Evolutionary conservation across 2,888 invertebrate species (phyloP).

Genomic region (Antheraea yamamai): DNA sequence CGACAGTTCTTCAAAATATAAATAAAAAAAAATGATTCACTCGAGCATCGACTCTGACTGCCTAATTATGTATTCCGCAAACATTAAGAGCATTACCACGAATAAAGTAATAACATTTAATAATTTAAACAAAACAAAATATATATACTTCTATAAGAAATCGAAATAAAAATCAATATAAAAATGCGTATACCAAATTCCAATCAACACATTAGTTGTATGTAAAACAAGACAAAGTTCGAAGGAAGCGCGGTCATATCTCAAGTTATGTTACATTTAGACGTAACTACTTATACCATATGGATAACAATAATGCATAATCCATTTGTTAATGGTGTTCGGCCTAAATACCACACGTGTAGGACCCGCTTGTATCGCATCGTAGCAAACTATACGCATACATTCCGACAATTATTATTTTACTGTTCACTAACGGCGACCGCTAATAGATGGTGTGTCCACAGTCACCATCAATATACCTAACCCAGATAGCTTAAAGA

Average conservation of each 20-base stretch:
- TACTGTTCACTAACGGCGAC: background rate
- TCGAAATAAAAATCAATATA: background rate
- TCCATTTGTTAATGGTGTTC: slow-evolving; percentile 8
- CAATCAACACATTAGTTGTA: background rate
- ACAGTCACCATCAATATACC: too few species aligned
- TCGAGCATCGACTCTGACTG: too few species aligned
- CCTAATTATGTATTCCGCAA: too few species aligned
- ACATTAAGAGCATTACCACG: too few species aligned
- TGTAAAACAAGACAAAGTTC: background rate
- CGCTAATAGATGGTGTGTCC: too few species aligned
- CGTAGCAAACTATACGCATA: background rate
- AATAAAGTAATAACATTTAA: too few species aligned
- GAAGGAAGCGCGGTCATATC: background rate
- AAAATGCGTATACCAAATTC: background rate
- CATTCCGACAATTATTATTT: background rate
- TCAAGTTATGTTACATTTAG: slow-evolving; percentile 6
- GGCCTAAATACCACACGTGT: slow-evolving; percentile 1
- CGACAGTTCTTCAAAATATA: background rate
- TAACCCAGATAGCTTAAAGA: too few species aligned
- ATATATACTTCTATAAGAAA: background rate
- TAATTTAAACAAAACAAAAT: background rate
- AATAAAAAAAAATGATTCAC: background rate
- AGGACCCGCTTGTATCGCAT: background rate
- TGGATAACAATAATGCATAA: slow-evolving; percentile 9
- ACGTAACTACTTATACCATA: background rate